Percentiles rank a stretch among this genome's conserved stretches.
Evolutionary conservation across 1,140 invertebrate genomes (phyloP).

Genomic region (Neuroterus valhalla): DNA sequence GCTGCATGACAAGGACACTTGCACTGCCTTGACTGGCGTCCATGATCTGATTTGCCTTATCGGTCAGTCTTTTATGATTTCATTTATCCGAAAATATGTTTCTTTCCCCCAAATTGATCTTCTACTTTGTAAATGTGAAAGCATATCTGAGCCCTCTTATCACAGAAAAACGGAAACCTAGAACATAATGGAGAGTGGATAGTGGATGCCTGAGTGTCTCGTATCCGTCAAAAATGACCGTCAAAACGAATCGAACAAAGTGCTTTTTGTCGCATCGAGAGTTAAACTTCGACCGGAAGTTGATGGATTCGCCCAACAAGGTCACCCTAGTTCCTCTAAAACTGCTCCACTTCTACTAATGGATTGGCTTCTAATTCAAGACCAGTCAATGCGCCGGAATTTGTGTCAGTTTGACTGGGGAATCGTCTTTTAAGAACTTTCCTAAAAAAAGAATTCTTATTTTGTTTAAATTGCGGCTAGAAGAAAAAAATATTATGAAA

Average conservation of each 20-base stretch:
- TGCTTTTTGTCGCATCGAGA: not conserved
- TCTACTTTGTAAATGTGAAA: not conserved
- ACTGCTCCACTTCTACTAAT: not conserved
- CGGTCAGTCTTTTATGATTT: no score
- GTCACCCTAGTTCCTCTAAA: not conserved
- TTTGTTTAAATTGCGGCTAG: no score
- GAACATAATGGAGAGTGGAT: not conserved
- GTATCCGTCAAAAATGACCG: not conserved
- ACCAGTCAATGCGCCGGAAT: not conserved
- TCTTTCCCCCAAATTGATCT: not conserved
- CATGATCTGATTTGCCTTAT: no score
- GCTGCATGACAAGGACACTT: no score
- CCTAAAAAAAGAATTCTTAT: not conserved
- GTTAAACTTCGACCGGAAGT: not conserved
- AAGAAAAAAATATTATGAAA: no score
- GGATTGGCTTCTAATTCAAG: slow-evolving; percentile 10
- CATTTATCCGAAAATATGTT: no score
- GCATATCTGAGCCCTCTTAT: not conserved
- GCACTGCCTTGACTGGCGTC: no score
- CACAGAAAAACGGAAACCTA: not conserved
- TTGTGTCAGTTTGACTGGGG: not conserved
- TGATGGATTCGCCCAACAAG: not conserved
- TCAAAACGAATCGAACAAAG: not conserved
- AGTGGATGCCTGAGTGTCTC: not conserved
- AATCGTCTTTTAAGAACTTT: not conserved